A percentile compares a stretch with the other conserved stretches of the same genome.
phyloP scores from a whole-genome alignment of 2,797 vertebrate species.

The Poeciliopsis gracilis region DNA sequence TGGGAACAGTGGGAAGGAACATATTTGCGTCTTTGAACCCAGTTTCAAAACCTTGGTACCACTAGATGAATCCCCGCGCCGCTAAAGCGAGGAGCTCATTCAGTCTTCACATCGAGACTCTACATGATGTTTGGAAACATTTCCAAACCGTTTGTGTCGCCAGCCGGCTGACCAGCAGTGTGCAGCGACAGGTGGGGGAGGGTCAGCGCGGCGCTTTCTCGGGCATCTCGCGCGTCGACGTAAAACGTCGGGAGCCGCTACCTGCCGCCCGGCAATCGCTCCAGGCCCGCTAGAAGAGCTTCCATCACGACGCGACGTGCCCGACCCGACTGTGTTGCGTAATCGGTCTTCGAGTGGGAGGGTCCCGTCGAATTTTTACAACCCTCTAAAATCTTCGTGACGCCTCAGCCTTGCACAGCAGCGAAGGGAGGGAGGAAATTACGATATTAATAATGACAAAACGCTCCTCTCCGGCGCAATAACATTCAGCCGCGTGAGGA shows the following conservation, averaged over 20 bases:
- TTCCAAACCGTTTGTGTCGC: neutral
- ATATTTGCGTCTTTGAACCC: neutral
- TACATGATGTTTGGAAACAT: neutral
- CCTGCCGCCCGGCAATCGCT: neutral
- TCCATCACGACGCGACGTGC: neutral
- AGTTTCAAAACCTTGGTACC: neutral
- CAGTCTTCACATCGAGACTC: neutral
- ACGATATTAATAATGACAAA: neutral
- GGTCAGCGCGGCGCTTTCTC: neutral
- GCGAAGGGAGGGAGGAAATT: neutral
- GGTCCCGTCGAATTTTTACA: conserved; percentile 15
- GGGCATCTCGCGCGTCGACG: neutral
- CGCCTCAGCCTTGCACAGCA: neutral
- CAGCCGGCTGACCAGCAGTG: neutral
- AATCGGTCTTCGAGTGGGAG: conserved; percentile 36
- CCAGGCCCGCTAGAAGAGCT: neutral
- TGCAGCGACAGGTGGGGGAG: neutral
- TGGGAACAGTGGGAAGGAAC: neutral
- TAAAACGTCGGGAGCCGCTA: neutral
- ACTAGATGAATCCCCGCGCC: neutral
- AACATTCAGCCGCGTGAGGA: neutral
- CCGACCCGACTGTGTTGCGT: conserved; percentile 31
- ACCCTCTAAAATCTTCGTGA: neutral
- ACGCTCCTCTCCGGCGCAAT: neutral
- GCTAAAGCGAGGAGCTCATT: neutral